phyloP scores from a whole-genome alignment of 2,113 vertebrate species.

The Piprites chloris region DNA sequence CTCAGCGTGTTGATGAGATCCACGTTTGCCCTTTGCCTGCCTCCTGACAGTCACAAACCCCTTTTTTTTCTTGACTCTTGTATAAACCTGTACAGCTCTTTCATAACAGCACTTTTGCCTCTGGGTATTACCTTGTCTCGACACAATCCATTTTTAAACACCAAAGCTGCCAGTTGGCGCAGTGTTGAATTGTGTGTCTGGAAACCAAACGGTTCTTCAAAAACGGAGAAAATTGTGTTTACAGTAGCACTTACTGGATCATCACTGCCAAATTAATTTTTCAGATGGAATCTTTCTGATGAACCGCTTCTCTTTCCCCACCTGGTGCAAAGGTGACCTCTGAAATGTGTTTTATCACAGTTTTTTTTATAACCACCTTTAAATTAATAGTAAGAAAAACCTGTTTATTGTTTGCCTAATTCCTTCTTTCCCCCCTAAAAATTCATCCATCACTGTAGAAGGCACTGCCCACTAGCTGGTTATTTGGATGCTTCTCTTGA shows the following conservation, averaged over 20 bases:
- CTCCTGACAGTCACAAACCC: neutral
- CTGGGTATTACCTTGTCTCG: constrained; percentile 32
- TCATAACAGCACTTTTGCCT: constrained; percentile 34
- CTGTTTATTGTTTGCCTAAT: neutral
- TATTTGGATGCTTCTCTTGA: neutral
- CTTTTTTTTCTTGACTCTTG: neutral
- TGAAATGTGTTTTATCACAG: neutral
- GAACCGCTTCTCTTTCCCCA: neutral
- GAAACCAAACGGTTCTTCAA: constrained; percentile 1
- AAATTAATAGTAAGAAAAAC: neutral
- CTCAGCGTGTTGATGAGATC: neutral
- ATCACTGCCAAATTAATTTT: neutral
- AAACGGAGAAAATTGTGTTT: constrained; percentile 18
- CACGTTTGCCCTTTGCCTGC: neutral
- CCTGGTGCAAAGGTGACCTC: neutral
- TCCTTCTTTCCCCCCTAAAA: neutral
- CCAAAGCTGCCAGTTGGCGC: neutral
- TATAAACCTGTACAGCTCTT: constrained; percentile 8
- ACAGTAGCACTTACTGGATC: neutral
- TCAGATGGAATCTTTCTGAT: neutral
- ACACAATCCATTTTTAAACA: constrained; percentile 45
- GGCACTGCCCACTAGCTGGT: neutral
- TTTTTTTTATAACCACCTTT: neutral
- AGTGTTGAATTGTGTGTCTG: neutral
- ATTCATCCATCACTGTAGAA: neutral